Evolutionary conservation across 1,140 invertebrate species (phyloP), one percentile per base, ranked within the genome.

Genomic region (Drosophila busckii): DNA sequence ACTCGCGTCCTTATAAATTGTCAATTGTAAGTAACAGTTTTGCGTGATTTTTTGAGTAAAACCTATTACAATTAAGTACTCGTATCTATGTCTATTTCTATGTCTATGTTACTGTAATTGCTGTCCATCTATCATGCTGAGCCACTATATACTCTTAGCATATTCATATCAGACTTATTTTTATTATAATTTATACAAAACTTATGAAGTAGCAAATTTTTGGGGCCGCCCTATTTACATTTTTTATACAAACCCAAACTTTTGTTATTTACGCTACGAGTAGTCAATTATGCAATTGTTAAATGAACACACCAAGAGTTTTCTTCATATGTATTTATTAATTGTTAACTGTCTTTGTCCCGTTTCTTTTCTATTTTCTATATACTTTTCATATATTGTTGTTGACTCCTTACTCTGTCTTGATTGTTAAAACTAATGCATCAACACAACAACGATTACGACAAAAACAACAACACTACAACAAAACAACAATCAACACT

Each of bases 21-120:
- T 75, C 73, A 80, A 80, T 76, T 76, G 71, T 76, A 76, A 76
- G 71, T 76, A 80, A 76, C 53, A 64, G 34, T 12, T 26, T 42
- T 34, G 22, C 48, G 37, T 56, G 44, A 46, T 15, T 41, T 53
- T 61, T 73, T 59, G 48, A 55, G 46, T 66, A 63, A 61, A 70
- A 53, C 48, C 45, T 71, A 61, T 61, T 40, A 45, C 56, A 50
- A 12, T 40, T 37, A 54, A 45, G 17, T 25, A 38, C 40, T 9
- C 9, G n/a, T 37, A 34, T 19, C 25, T 46, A 19, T 26, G 13
- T 17, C 4, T 25, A n/a, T 40, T 23, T 38, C 17, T 41, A 22
- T 34, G 12, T 32, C 28, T 8, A 23, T 42, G 29, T 41, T 22
- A 15, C 6, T 35, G 25, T 56, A 49, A 35, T 41, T n/a, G n/a